Evolutionary conservation across 2,888 invertebrate genomes (phyloP), one percentile per base, ranked within the genome.

Genomic region (Romanomermis culicivorax): DNA sequence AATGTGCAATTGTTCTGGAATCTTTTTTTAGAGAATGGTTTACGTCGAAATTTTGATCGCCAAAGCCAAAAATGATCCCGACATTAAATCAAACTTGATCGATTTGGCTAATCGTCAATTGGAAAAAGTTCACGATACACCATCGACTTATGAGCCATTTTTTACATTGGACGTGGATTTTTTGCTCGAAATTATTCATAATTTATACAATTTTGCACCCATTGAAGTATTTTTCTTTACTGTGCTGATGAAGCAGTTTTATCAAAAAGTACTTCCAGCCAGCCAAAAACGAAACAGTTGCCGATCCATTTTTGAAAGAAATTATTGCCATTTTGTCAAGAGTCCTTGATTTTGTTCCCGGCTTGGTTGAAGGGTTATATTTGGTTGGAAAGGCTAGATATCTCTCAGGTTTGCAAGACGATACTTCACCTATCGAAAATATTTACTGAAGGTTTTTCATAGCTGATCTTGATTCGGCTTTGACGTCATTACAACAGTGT

Each of bases 101-200:
- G 64, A 69, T 56, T 64, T 70, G 24, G 63, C 69, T 27, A 68
- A 70, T 52, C 58, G 62, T 25, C 70, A 72, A 59, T 69, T 68
- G 58, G 61, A 63, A 27, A 61, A 63, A 20, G 58, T 72, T 24
- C 64, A 75, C 61, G 74, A 74, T 1, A 69, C 79, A 57, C 78
- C 81, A 0, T 83, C 81, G 64, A 83, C 87, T 23, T 75, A 80
- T 26, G 74, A 77, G 3, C 87, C 86, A 69, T 75, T 86, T 47
- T 76, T 77, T 58, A 71, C 75, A 51, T 73, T 93, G 51, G 83
- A 93, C 72, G 85, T 88, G 1, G 84, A 86, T 70, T 83, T 91
- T 65, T 73, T 88, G 55, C 68, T 88, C 17, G 80, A 82, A 62
- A 76, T 88, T 17, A 80, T 80, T 52, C 78, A 78, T 57, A 82